These are phyloP conservation scores for Odontocolon sp. DNA, from an alignment of 2,888 invertebrate species.

Conservation along the genomic window DNA sequence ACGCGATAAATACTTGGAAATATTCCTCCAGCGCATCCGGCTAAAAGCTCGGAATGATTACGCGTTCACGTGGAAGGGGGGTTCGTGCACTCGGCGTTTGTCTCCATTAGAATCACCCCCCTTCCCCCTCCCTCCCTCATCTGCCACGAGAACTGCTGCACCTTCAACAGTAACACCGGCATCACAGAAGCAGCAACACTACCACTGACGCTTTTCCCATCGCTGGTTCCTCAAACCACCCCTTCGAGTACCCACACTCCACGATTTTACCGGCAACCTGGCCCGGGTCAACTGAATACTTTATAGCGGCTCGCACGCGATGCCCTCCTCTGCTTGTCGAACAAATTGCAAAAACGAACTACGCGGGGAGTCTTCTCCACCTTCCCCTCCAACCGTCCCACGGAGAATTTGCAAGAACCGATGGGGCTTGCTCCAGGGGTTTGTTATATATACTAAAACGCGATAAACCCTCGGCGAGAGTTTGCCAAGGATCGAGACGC, in stretches of 20 bases:
- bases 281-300: slow-evolving; percentile 65
- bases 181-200: neutral
- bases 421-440: neutral
- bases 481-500: slow-evolving; percentile 7
- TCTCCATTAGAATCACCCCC: slow-evolving; percentile 64
- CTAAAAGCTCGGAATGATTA: slow-evolving; percentile 60
- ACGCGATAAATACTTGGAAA: slow-evolving; percentile 48
- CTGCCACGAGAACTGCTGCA: slow-evolving; percentile 11
- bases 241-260: slow-evolving; percentile 13
- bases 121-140: neutral
- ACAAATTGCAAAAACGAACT: slow-evolving; percentile 57
- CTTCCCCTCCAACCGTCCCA: neutral
- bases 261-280: slow-evolving; percentile 38
- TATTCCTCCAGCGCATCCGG: slow-evolving; percentile 37
- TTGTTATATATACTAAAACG: slow-evolving; percentile 1
- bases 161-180: slow-evolving; percentile 16
- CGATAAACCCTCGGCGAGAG: slow-evolving; percentile 10
- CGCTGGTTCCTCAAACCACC: slow-evolving; percentile 9
- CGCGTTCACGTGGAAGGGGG: slow-evolving; percentile 32
- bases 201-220: slow-evolving; percentile 33
- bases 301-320: slow-evolving; percentile 57
- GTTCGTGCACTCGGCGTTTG: slow-evolving; percentile 58
- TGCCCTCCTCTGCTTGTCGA: slow-evolving; percentile 46
- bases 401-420: neutral
- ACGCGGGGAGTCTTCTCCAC: neutral